These are phyloP conservation scores for Peromyscus leucopus DNA, from an alignment of 2,113 vertebrate species.

Conservation along the genomic window DNA sequence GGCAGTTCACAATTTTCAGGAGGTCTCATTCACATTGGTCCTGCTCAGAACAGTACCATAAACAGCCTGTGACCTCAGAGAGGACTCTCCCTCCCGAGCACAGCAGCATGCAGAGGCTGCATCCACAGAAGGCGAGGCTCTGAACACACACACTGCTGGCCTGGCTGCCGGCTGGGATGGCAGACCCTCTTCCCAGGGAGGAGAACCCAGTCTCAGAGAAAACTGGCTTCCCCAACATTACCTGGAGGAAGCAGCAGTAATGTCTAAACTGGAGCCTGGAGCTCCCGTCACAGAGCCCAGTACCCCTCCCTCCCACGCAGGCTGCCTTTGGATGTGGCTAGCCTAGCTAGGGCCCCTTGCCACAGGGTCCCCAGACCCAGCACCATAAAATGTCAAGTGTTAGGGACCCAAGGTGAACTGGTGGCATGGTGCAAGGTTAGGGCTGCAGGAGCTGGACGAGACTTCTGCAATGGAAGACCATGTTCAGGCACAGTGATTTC, in stretches of 20 bases:
- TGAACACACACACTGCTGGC: neutral
- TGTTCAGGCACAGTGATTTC: neutral
- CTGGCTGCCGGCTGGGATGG: neutral
- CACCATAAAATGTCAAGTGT: neutral
- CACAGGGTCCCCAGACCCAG: neutral
- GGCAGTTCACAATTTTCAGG: neutral
- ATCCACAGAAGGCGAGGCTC: neutral
- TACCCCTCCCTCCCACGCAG: neutral
- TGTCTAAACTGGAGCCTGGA: neutral
- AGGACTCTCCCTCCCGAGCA: neutral
- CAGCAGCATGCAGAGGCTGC: neutral
- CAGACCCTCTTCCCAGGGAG: neutral
- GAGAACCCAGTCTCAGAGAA: neutral
- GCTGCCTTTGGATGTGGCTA: neutral
- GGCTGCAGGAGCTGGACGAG: neutral
- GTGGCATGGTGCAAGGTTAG: neutral
- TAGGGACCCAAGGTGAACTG: neutral
- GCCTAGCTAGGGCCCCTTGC: neutral
- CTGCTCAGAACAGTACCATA: neutral
- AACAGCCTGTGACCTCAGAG: neutral
- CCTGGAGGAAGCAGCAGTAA: neutral
- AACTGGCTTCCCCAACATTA: too few species aligned
- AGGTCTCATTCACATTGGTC: neutral
- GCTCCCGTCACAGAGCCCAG: neutral
- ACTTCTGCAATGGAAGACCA: neutral